phyloP scores from a whole-genome alignment of 2,888 invertebrate species.

The Cantharis rufa region DNA sequence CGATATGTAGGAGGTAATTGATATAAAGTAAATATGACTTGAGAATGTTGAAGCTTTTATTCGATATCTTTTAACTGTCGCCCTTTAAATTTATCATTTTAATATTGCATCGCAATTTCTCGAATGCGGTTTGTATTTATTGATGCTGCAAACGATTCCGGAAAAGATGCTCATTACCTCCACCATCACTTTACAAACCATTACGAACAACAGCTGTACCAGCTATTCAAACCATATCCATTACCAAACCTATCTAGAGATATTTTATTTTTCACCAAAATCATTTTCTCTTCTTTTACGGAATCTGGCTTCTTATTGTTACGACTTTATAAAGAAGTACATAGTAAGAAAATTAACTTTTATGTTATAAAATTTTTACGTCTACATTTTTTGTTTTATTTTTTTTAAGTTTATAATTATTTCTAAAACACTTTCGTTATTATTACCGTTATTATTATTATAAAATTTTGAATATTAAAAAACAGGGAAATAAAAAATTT shows the following conservation, averaged over 20 bases:
- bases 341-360: constrained; percentile 7
- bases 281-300: constrained; percentile 13
- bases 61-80: constrained; percentile 7
- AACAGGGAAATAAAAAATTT: neutral
- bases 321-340: constrained; percentile 20
- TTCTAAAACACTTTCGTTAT: neutral
- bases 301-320: constrained; percentile 29
- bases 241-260: constrained; percentile 26
- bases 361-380: neutral
- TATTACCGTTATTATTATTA: neutral
- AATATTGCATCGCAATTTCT: constrained; percentile 31
- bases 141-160: constrained; percentile 31
- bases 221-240: constrained; percentile 33
- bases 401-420: neutral
- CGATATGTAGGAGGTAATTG: neutral
- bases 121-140: constrained; percentile 28
- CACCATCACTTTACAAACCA: constrained; percentile 22
- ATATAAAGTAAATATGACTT: constrained; percentile 6
- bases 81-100: constrained; percentile 27
- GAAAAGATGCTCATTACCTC: constrained; percentile 29
- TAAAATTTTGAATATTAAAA: neutral
- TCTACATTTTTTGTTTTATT: neutral
- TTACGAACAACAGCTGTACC: constrained; percentile 31
- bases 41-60: constrained; percentile 13
- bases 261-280: constrained; percentile 26